Evolutionary conservation across 2,113 vertebrate genomes (phyloP).

Genomic region (Dermatemys mawii): DNA sequence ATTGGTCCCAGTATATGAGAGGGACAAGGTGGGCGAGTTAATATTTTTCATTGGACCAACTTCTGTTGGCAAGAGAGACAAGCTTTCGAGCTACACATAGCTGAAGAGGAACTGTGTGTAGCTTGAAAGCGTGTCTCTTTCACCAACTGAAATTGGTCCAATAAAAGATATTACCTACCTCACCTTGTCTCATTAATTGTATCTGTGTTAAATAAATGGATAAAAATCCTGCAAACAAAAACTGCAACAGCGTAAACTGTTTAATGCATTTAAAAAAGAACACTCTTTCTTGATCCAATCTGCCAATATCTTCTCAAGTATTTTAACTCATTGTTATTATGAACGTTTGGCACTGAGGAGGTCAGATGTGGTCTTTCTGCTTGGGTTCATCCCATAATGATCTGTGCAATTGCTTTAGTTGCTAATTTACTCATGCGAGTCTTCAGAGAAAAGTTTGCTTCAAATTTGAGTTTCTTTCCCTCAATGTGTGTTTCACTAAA

Average conservation of each 20-base stretch:
- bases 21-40: background rate
- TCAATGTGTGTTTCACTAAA: background rate
- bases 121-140: background rate
- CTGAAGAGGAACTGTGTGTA: background rate
- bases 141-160: background rate
- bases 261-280: accelerated
- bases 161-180: background rate
- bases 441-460: constrained; percentile 5
- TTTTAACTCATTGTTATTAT: background rate
- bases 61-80: background rate
- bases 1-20: background rate
- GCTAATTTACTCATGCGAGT: constrained; percentile 5
- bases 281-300: background rate
- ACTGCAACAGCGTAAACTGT: background rate
- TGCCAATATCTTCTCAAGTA: background rate
- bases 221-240: background rate
- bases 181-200: background rate
- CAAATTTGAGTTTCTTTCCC: background rate
- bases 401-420: background rate
- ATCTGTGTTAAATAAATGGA: background rate
- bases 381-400: constrained; percentile 59
- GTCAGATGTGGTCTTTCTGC: constrained; percentile 71
- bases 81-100: background rate
- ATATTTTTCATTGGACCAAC: background rate
- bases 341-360: constrained; percentile 1